Conservation (phyloP, 1,140 invertebrate genomes). For the Caenorhabditis remanei region DNA sequence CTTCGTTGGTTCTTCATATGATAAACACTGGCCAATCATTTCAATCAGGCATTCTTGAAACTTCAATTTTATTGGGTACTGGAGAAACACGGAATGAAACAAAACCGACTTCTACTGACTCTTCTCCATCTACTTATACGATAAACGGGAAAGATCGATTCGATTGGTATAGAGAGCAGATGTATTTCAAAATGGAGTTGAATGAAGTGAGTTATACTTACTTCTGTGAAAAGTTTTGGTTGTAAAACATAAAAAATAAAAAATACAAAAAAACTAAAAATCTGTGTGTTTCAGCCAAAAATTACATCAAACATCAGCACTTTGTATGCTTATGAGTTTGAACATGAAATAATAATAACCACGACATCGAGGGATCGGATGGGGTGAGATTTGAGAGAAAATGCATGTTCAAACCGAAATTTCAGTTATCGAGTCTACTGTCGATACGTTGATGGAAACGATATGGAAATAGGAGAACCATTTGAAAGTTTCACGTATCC, state of each 20-base stretch:
- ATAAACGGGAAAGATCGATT: not conserved
- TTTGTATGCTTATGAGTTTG: not conserved
- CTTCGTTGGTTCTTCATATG: too few species aligned
- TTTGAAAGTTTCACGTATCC: constrained; percentile 19
- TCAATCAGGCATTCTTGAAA: too few species aligned
- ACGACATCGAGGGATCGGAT: not conserved
- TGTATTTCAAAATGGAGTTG: not conserved
- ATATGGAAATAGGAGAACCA: not conserved
- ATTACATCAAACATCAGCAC: not conserved
- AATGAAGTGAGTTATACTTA: not conserved
- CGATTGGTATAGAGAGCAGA: not conserved
- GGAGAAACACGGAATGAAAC: not conserved
- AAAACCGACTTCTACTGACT: not conserved
- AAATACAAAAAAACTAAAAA: not conserved
- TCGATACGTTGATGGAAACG: not conserved
- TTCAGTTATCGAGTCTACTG: constrained; percentile 8
- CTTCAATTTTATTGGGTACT: too few species aligned
- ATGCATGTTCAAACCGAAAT: not conserved
- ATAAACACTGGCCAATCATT: too few species aligned
- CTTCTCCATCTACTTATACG: not conserved
- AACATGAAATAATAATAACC: not conserved
- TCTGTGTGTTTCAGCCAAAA: not conserved
- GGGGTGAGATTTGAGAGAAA: not conserved
- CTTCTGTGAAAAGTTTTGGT: not conserved
- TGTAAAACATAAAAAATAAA: too few species aligned